Evolutionary conservation across 2,113 vertebrate species (phyloP), one percentile per base, ranked within the genome.

Genomic region (Oplegnathus fasciatus): DNA sequence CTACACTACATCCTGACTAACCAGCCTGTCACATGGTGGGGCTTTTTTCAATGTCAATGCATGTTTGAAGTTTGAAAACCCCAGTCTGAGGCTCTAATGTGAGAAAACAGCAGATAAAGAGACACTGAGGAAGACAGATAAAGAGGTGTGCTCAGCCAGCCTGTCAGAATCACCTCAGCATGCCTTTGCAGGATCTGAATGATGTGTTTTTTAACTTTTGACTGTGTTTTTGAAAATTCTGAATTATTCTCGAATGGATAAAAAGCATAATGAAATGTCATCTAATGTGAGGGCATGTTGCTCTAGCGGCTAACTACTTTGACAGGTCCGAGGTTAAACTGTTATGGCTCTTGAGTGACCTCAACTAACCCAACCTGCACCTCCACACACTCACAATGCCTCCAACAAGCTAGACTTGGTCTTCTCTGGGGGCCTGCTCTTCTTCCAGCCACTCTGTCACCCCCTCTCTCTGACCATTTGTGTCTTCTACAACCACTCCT

Each of bases 111-210:
- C 26, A 48, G 37, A 78, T 57, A 58, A 57, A 71, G 50, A 72
- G 65, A 55, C 68, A 72, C 34, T 1, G 34, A 65, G 58, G 6
- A 22, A 34, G 50, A 57, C 37, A 34, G 48, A 67, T 75, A 58
- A 82, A 68, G 62, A 48, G 18, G 68, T 40, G 30, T 13, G 71
- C 52, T 82, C 75, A 52, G 24, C 40, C 75, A 50, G 40, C 18
- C 68, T 20, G 20, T 48, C n/a, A 74, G 15, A 82, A 37, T 74
- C 40, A 48, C 30, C 58, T 46, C 58, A 55, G 46, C 15, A 9
- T 40, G 32, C 0, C 44, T 24, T 57, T 42, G 46, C 55, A 17
- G 42, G 44, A 52, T 62, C 30, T 52, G 50, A 52, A 52, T 24
- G 18, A 30, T 46, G 40, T 46, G 54, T 68, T 1, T 7, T 34